Base-by-base conservation (phyloP, 2,888 invertebrate species). In the Ornithoptera alexandrae region DNA sequence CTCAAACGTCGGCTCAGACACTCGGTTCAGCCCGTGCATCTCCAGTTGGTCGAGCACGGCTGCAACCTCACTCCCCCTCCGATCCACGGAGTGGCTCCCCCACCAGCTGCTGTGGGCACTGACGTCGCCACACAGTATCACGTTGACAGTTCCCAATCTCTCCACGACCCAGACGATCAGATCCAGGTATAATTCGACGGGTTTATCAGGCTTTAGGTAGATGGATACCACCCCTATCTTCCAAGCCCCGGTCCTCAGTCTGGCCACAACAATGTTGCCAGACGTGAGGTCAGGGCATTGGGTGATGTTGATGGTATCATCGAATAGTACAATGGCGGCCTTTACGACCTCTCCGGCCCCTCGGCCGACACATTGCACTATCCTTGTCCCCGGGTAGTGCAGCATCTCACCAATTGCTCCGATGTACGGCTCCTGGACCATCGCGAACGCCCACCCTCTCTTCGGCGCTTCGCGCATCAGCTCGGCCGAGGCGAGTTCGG, bases 91-190 rank as follows among this genome's bases (percentile, higher is more conserved):
- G 6, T 53, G 22, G 17, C 63, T 63, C 10, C 56, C 63, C 63
- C 63, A 63, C 63, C 63, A 63, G 17, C n/a, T 53, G 50, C 50
- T 73, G 65, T 69, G 69, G 1, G 71, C 72, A 24, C 72, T 73
- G 20, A 68, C 65, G 53, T 73, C 73, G 20, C 73, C 72, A 39
- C 71, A 71, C 2, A 72, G 20, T 6, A 73, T 56, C 0, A 73
- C 53, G 2, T 53, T 30, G 15, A 3, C 62, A 20, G 53, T 53
- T 1, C 53, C 30, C 8, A 56, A 30, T 15, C 6, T 22, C 7
- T 24, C 17, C 57, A 53, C 18, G 8, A 60, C 42, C 18, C 4
- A 30, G 18, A 7, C n/a, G 24, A 63, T 63, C 30, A 1, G 15
- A 53, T 63, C 53, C 63, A 63, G 50, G 30, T 70, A 65, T 15